Evolutionary conservation across 2,797 vertebrate species (phyloP), one percentile per base, ranked within the genome.

Genomic region (Pyrocephalus nanus): DNA sequence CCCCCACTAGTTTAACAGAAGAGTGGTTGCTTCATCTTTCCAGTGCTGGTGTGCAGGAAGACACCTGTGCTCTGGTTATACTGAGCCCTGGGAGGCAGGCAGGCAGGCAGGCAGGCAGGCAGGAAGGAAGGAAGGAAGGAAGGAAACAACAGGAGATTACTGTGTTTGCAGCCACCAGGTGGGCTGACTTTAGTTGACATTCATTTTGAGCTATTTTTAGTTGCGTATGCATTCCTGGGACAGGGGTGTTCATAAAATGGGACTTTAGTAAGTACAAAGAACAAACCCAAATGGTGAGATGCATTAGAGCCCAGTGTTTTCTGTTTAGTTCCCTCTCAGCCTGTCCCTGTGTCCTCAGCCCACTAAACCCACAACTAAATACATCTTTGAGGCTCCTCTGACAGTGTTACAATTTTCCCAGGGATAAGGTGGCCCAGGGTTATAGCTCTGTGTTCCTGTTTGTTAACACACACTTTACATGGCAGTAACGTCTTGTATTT

Each of bases 151-250:
- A 48, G 62, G 79, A 94, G 78, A 94, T 57, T 81, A 80, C 23
- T 54, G 29, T 5, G 3, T 93, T 80, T 69, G 40, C 62, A 88
- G 81, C 51, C 1, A 0, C 70, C 94, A 92, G 90, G 88, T 92
- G 92, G 76, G 73, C 83, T 82, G 83, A 58, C 36, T 94, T 88
- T 27, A 71, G 51, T 43, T 93, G 38, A 45, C 45, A 51, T 64
- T 86, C 2, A 57, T 76, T 87, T 55, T 36, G 69, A 95, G 74
- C 38, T 93, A 94, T 92, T 96, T 96, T 95, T 81, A 95, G 67
- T 55, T 70, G n/a, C 0, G 0, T 32, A 12, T 2, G 5, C 9
- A 26, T 81, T 95, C 36, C 26, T 2, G 2, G 48, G 71, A 51
- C 43, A 64, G 51, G 16, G 26, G 3, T 66, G 32, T 57, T 92